phyloP scores from a whole-genome alignment of 2,113 vertebrate genomes.

The Pteropus alecto region DNA sequence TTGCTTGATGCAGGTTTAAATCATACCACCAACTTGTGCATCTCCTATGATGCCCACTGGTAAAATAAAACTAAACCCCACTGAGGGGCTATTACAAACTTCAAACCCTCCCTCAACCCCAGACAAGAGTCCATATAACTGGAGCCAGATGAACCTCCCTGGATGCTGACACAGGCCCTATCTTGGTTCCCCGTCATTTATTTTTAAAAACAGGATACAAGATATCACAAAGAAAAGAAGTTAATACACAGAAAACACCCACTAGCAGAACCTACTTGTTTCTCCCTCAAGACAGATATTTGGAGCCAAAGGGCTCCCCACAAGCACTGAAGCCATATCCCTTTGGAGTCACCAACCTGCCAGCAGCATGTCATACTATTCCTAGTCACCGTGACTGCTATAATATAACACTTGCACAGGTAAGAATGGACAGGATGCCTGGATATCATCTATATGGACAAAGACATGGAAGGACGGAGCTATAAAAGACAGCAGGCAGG shows the following conservation, averaged over 20 bases:
- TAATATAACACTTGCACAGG: constrained; percentile 26
- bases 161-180: constrained; percentile 34
- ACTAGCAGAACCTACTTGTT: constrained; percentile 30
- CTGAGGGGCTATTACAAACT: background rate
- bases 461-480: constrained; percentile 25
- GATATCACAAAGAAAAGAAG: constrained; percentile 50
- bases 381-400: background rate
- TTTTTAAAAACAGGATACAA: constrained; percentile 52
- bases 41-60: background rate
- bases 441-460: constrained; percentile 7
- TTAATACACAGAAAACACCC: constrained; percentile 33
- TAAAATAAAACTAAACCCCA: constrained; percentile 37
- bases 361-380: constrained; percentile 54
- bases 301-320: constrained; percentile 12
- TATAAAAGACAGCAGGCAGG: constrained; percentile 45
- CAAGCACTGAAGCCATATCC: constrained; percentile 41
- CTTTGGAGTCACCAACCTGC: constrained; percentile 29
- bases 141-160: constrained; percentile 4
- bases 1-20: constrained; percentile 4
- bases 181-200: background rate
- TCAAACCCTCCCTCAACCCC: constrained; percentile 8
- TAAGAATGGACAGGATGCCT: constrained; percentile 29
- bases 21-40: background rate
- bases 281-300: constrained; percentile 40
- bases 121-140: constrained; percentile 41